phyloP scores from a whole-genome alignment of 2,113 vertebrate genomes.

The Pteropus alecto region DNA sequence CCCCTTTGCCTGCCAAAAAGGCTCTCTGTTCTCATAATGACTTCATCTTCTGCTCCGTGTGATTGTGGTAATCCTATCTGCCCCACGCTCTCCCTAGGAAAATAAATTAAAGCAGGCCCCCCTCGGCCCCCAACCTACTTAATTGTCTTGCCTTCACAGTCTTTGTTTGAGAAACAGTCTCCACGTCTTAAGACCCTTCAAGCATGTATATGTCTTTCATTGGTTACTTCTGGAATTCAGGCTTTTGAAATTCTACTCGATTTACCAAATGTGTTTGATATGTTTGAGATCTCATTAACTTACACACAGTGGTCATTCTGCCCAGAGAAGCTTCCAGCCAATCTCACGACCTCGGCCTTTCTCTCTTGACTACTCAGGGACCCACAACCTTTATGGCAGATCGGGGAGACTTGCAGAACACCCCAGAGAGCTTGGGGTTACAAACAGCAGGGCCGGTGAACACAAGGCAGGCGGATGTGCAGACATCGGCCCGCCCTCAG shows the following conservation, averaged over 20 bases:
- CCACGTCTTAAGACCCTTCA: neutral
- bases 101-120: conserved; percentile 22
- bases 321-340: neutral
- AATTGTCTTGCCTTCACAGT: neutral
- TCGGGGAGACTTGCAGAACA: conserved; percentile 31
- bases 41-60: neutral
- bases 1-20: neutral
- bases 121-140: neutral
- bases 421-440: conserved; percentile 15
- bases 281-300: neutral
- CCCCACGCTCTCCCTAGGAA: neutral
- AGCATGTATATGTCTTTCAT: neutral
- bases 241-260: neutral
- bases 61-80: conserved; percentile 22
- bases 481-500: conserved; percentile 69
- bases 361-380: neutral
- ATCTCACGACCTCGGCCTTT: neutral
- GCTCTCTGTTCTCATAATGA: neutral
- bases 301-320: neutral
- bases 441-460: conserved; percentile 22
- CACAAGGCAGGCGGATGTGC: conserved; percentile 49
- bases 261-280: neutral
- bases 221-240: neutral
- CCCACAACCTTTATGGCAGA: neutral
- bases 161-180: neutral